Evolutionary conservation across 2,113 vertebrate species (phyloP).

Genomic region (Synodontis membranacea): DNA sequence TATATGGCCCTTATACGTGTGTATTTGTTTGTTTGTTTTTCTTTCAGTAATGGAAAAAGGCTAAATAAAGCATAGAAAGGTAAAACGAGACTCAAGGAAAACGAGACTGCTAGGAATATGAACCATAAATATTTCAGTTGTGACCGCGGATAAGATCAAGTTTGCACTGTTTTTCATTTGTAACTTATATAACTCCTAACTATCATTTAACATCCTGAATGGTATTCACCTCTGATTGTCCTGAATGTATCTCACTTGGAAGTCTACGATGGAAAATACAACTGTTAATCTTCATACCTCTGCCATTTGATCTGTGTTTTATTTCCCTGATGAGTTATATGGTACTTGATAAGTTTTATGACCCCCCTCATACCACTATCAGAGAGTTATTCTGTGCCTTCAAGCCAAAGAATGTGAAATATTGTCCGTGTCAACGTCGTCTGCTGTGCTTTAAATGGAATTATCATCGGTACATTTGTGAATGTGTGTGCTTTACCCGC

Average conservation of each 20-base stretch:
- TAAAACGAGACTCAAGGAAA: background rate
- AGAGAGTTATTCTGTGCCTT: background rate
- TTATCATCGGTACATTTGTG: conserved; percentile 12
- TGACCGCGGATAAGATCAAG: background rate
- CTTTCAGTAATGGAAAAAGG: conserved; percentile 14
- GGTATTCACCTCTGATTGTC: background rate
- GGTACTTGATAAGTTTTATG: background rate
- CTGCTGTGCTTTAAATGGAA: background rate
- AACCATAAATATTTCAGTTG: background rate
- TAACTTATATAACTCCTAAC: background rate
- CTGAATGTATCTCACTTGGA: background rate
- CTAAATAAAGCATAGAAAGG: conserved; percentile 35
- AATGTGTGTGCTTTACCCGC: background rate
- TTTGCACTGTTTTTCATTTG: background rate
- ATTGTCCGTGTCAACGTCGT: background rate
- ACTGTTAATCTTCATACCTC: background rate
- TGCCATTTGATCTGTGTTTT: background rate
- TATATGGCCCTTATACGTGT: conserved; percentile 1
- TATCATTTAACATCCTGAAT: background rate
- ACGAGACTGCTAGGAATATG: background rate
- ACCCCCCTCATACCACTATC: background rate
- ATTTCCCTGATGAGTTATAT: background rate
- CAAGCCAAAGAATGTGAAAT: background rate
- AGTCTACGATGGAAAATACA: background rate
- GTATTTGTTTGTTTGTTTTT: conserved; percentile 18